Conservation (phyloP, 1,140 invertebrate genomes). For the Scaptodrosophila lebanonensis region DNA sequence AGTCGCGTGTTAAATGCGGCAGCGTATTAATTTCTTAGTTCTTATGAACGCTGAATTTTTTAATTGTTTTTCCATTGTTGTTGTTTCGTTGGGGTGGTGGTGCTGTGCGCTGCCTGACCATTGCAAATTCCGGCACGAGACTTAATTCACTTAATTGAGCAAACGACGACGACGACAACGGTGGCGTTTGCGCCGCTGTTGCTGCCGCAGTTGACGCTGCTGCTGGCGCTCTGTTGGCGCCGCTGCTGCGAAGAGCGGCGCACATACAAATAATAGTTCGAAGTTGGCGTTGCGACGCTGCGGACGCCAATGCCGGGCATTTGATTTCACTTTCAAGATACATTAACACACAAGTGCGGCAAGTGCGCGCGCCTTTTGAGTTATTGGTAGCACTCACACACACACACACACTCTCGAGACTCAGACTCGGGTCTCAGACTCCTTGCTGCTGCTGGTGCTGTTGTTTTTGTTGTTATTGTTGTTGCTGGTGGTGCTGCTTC, state of each 20-base stretch:
- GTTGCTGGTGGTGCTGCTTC: slow-evolving; percentile 12
- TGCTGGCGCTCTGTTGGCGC: slow-evolving; percentile 22
- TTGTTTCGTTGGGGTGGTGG: slow-evolving; percentile 38
- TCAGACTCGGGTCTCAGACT: too few relatives aligned
- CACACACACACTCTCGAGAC: too few relatives aligned
- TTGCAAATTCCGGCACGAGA: slow-evolving; percentile 67
- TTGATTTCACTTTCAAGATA: slow-evolving; percentile 69
- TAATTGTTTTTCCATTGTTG: slow-evolving; percentile 59
- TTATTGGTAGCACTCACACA: slow-evolving; percentile 51
- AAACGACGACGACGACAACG: slow-evolving; percentile 24
- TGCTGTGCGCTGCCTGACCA: too few relatives aligned
- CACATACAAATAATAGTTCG: too few relatives aligned
- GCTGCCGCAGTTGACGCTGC: slow-evolving; percentile 27
- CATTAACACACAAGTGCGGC: slow-evolving; percentile 62
- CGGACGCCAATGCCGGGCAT: slow-evolving; percentile 24
- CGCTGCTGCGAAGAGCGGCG: too few relatives aligned
- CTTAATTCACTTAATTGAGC: slow-evolving; percentile 70
- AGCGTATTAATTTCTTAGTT: slow-evolving; percentile 47
- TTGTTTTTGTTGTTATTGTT: too few relatives aligned
- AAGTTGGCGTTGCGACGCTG: slow-evolving; percentile 54
- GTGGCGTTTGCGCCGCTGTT: slow-evolving; percentile 16
- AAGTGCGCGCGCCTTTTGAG: slow-evolving; percentile 64
- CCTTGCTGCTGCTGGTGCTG: too few relatives aligned
- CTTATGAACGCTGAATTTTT: slow-evolving; percentile 29
- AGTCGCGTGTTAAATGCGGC: slow-evolving; percentile 28